phyloP scores from a whole-genome alignment of 2,797 vertebrate species.

The Bradypus variegatus region DNA sequence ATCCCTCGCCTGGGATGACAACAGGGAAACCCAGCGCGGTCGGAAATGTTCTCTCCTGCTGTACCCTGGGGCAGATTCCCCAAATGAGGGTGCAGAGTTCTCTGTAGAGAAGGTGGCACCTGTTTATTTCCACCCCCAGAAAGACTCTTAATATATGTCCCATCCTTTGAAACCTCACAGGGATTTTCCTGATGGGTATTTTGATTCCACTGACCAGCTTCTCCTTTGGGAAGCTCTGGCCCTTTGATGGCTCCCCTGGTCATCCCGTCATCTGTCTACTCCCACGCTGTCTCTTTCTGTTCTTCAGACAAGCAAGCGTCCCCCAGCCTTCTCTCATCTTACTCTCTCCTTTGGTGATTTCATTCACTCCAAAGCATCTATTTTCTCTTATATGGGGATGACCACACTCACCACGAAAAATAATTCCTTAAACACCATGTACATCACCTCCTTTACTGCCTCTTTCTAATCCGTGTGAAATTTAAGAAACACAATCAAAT shows the following conservation, averaged over 20 bases:
- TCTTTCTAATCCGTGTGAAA: background rate
- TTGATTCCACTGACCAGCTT: background rate
- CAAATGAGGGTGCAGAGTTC: too few species aligned
- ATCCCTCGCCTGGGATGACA: background rate
- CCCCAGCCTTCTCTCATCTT: background rate
- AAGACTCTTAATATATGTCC: background rate
- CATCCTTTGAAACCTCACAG: background rate
- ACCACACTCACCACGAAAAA: background rate
- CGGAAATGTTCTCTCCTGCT: background rate
- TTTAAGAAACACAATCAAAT: background rate
- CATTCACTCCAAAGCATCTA: background rate
- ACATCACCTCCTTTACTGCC: too few species aligned
- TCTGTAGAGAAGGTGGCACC: background rate
- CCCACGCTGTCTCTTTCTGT: background rate
- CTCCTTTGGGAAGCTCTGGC: background rate
- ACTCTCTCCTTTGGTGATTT: background rate
- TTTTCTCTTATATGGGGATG: background rate
- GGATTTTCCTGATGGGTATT: background rate
- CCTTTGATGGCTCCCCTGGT: background rate
- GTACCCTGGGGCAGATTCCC: background rate
- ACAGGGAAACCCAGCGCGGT: fast-evolving
- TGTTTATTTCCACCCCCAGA: background rate
- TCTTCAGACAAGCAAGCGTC: background rate
- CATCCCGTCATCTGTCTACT: background rate
- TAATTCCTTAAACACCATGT: background rate